Base-by-base conservation (phyloP, 2,797 vertebrate genomes). In the Gallinago nigripennis region DNA sequence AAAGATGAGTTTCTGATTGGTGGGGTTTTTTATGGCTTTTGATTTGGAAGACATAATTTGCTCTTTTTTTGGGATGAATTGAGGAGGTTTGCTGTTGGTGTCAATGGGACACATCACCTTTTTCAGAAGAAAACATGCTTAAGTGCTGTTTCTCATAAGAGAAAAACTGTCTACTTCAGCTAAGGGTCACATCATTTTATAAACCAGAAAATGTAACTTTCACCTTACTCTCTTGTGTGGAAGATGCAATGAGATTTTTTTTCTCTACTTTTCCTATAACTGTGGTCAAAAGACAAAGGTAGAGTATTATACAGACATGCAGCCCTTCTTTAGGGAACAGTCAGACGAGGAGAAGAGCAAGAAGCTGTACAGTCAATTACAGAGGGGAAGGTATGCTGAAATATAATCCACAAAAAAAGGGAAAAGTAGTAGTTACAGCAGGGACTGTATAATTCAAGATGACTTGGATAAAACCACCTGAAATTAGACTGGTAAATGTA, bases 1-100 rank as follows among this genome's bases (percentile, higher is more conserved):
- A 35, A 1, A 46, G 5, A 61, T 46, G 83, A 72, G 3, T 20
- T 75, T 18, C 5, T 7, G 8, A 8, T 0, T 1, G 12, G 39
- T 39, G 39, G 5, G 4, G 17, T 43, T 43, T 51, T 45, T 15
- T 9, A 8, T 13, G 7, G 3, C 18, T 61, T 81, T 73, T 75
- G 1, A 56, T 88, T 79, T 80, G 37, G 16, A 86, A 77, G 11
- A 43, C 27, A 39, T 4, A 65, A 8, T 58, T 89, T 48, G 12
- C 7, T 66, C 5, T 1, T 54, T 75, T 33, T 48, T 63, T 20
- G 1, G 6, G 23, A 48, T n/a, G n/a, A 79, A 70, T 1, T 50
- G 30, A 82, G 15, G 20, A 86, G 33, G 78, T 82, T 64, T 87
- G 9, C 8, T 80, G 21, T 0, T 58, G 28, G 8, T 78, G 9